Base-by-base conservation (phyloP, 1,140 invertebrate species). In the Adoxophyes honmai region DNA sequence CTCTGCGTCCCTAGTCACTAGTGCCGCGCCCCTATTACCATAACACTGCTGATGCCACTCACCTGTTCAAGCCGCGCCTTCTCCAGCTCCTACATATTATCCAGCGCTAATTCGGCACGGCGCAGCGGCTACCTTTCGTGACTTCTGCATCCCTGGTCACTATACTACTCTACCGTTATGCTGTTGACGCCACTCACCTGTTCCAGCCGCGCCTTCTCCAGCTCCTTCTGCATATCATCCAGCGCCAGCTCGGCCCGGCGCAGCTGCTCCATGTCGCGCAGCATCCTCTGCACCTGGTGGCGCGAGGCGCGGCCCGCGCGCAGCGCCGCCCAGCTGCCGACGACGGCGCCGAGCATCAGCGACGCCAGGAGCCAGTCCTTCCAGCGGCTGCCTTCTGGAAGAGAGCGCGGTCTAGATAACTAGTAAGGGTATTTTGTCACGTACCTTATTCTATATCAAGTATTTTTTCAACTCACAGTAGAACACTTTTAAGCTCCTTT, bases 221-320 rank as follows among this genome's bases (percentile, higher is more conserved):
- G 69, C 70, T 92, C 92, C 84, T 94, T 94, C 88, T 98, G 96
- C 78, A 98, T 90, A 75, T 96, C 93, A 82, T 94, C 93, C 2
- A 98, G 82, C 14, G 95, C 94, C 60, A 96, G 91, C 87, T 98
- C 97, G 4, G 97, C 97, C 73, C 94, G 95, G 62, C 96, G 94
- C 52, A 99, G 89, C 66, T 94, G 94, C 72, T 98, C 97, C 95
- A 98, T 96, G 70, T 98, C 96, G 70, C 94, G 94, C 77, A 97
- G 94, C 96, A 98, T 97, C 57, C 96, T 93, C 52, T 93, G 92
- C 34, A 98, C 89, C 76, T 98, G 95, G 53, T 91, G 91, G 64
- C 96, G 94, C 3, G 96, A 97, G 69, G 93, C 94, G 73, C 96
- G 96, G 76, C 97, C 96, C 64, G 97, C 96, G 57, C 95, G 92